Evolutionary conservation across 2,797 vertebrate genomes (phyloP), one percentile per base, ranked within the genome.

Genomic region (Leptodactylus fallax): DNA sequence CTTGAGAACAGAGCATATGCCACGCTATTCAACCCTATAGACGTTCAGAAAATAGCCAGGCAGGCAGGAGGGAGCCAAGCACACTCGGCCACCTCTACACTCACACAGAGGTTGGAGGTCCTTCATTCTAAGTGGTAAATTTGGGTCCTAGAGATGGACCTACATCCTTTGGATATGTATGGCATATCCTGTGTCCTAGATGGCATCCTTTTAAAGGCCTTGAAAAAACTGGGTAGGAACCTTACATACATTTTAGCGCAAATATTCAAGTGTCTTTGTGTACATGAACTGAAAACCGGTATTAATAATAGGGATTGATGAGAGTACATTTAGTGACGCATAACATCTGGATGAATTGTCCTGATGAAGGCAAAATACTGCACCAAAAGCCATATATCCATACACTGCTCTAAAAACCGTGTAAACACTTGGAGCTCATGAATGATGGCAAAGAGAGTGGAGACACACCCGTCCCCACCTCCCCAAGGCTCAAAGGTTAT

Each of bases 401-500:
- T 45, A 71, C 7, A 36, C 10, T 45, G 19, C 27, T 13, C 19
- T 63, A 63, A 45, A 80, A 63, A 3, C 27, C 61, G 7, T 49
- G 60, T 63, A 63, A 47, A 61, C 27, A 61, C 56, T n/a, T 61
- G 27, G 27, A 1, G 53, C 8, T 58, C 56, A 14, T 12, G n/a
- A 16, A 7, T 21, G 27, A 47, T 49, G 45, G 45, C 21, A 8
- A 47, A 60, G 58, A 47, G 27, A 72, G 25, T 23, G 10, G 53
- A 74, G 27, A 72, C 67, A 83, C 65, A 58, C 27, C 82, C 27
- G 27, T n/a, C 69, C 69, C 55, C 69, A 60, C 69, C 25, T 72
- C 79, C 82, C 82, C 19, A n/a, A 23, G 55, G 53, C 69, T 74
- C 51, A 84, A 72, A 71, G 25, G 69, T 56, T 74, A 83, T 45